A percentile compares a stretch with the other conserved stretches of the same genome.
These are phyloP conservation scores for Crematogaster levior DNA, from an alignment of 2,888 invertebrate genomes.

Conservation along the genomic window DNA sequence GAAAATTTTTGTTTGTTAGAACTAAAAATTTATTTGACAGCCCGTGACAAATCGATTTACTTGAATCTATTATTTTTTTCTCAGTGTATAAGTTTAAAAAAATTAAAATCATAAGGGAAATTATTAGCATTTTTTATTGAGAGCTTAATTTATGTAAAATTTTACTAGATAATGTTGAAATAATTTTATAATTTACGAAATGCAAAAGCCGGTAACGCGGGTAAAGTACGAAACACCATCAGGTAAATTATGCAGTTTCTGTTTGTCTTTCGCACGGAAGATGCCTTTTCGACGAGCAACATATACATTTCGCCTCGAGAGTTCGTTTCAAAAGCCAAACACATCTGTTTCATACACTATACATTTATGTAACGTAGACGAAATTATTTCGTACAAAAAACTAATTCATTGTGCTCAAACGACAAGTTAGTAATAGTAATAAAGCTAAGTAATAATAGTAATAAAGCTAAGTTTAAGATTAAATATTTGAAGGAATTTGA, in stretches of 20 bases:
- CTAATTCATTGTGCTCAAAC: background rate
- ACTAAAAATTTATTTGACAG: no score
- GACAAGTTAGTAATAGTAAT: background rate
- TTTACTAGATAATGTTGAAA: background rate
- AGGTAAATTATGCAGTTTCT: background rate
- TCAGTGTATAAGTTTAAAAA: no score
- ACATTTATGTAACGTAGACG: background rate
- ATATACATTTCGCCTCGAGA: background rate
- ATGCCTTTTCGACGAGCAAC: background rate
- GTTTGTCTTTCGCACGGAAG: background rate
- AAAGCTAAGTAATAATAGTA: background rate
- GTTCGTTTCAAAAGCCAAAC: conserved; percentile 13
- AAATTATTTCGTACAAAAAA: conserved; percentile 1
- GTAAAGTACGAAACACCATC: background rate
- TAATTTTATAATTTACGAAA: conserved; percentile 6
- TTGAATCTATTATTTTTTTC: no score
- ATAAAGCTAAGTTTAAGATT: background rate
- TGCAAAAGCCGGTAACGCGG: background rate
- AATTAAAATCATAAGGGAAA: background rate
- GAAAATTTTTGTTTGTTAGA: no score
- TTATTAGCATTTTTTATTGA: conserved; percentile 15
- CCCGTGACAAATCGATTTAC: no score
- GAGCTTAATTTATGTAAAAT: conserved; percentile 14
- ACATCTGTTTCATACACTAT: background rate
- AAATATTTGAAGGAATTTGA: background rate